Evolutionary conservation across 2,797 vertebrate species (phyloP).

Genomic region (Spea hammondii): DNA sequence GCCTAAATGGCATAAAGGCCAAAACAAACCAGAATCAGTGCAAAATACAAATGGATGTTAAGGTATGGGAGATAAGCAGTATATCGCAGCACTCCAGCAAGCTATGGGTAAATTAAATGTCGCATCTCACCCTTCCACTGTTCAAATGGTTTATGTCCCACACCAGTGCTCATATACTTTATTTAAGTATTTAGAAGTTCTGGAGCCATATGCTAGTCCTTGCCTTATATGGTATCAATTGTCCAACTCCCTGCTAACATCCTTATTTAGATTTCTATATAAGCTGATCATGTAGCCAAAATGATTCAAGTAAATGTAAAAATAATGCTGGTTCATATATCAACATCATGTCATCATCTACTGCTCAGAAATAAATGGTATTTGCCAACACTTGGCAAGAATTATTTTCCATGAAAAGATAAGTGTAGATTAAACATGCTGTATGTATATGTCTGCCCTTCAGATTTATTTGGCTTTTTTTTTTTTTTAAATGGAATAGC

Average conservation of each 20-base stretch:
- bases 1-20: no score
- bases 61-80: no score
- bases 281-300: constrained; percentile 21
- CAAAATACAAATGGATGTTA: no score
- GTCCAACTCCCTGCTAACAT: neutral
- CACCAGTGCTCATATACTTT: neutral
- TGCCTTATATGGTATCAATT: constrained; percentile 29
- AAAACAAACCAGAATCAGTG: no score
- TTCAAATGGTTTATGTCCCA: no score
- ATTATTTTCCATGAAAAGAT: constrained; percentile 2
- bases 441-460: neutral
- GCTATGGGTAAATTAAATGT: no score
- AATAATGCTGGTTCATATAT: constrained; percentile 23
- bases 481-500: no score
- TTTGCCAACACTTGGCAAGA: constrained; percentile 14
- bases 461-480: neutral
- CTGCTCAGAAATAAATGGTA: neutral
- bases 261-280: neutral
- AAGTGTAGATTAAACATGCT: neutral
- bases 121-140: no score
- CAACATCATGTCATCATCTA: constrained; percentile 10
- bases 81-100: no score
- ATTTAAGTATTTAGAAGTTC: neutral
- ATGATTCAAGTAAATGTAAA: constrained; percentile 23
- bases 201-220: neutral